Conservation (phyloP, 2,797 vertebrate species). For the Mastacembelus armatus region DNA sequence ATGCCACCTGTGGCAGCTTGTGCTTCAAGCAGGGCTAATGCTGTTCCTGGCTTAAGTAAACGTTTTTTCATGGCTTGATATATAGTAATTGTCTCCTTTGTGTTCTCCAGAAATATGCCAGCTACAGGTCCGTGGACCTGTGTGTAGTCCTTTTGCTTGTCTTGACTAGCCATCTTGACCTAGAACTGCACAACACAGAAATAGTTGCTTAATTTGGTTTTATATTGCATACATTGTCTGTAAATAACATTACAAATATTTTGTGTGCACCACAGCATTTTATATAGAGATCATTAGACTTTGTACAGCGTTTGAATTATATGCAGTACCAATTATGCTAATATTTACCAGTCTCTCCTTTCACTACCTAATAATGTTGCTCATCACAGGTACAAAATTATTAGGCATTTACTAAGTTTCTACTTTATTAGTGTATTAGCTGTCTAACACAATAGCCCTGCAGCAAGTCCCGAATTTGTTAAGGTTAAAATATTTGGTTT, state of each 20-base stretch:
- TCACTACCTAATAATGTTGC: too few relatives aligned
- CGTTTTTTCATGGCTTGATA: slow-evolving; percentile 95
- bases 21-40: slow-evolving; percentile 91
- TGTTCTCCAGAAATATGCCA: slow-evolving; percentile 88
- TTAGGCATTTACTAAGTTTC: too few relatives aligned
- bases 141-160: slow-evolving; percentile 63
- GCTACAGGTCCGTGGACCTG: slow-evolving; percentile 87
- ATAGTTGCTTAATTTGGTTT: slow-evolving; percentile 12
- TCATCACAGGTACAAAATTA: too few relatives aligned
- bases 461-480: too few relatives aligned
- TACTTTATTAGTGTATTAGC: too few relatives aligned
- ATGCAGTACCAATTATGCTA: too few relatives aligned
- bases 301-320: too few relatives aligned
- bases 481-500: too few relatives aligned
- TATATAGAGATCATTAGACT: too few relatives aligned
- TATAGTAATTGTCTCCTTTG: slow-evolving; percentile 89
- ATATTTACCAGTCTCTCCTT: too few relatives aligned
- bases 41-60: slow-evolving; percentile 89
- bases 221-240: not conserved
- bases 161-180: slow-evolving; percentile 63
- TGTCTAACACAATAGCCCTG: too few relatives aligned
- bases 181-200: slow-evolving; percentile 40
- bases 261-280: not conserved
- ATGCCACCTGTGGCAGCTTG: slow-evolving; percentile 93
- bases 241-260: not conserved